Evolutionary conservation across 2,797 vertebrate species (phyloP).

Genomic region (Natrix natrix): DNA sequence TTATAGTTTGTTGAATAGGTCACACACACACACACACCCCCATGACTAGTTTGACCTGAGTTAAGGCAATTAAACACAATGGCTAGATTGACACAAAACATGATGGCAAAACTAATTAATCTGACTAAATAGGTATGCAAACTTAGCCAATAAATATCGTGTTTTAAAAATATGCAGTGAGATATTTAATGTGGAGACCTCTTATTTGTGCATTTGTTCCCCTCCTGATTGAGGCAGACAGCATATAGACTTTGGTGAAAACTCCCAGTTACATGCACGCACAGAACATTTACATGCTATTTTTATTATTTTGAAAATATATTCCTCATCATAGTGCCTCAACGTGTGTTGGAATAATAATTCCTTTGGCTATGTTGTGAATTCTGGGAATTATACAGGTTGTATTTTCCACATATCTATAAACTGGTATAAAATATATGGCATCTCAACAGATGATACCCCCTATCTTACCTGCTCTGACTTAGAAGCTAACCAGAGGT

Average conservation of each 20-base stretch:
- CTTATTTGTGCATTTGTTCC: background rate
- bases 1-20: background rate
- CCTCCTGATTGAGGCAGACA: background rate
- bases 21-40: fast-evolving
- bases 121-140: background rate
- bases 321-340: background rate
- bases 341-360: background rate
- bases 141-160: background rate
- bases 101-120: background rate
- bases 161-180: background rate
- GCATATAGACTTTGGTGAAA: background rate
- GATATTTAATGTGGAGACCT: background rate
- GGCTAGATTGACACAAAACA: background rate
- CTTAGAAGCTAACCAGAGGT: background rate
- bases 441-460: background rate
- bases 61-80: background rate
- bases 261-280: background rate
- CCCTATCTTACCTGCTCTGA: background rate
- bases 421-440: background rate
- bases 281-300: background rate
- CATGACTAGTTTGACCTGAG: background rate
- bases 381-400: background rate
- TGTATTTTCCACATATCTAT: background rate
- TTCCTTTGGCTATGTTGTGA: background rate
- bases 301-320: background rate